These are phyloP conservation scores for Entelurus aequoreus DNA, from an alignment of 2,113 vertebrate genomes.

Conservation along the genomic window DNA sequence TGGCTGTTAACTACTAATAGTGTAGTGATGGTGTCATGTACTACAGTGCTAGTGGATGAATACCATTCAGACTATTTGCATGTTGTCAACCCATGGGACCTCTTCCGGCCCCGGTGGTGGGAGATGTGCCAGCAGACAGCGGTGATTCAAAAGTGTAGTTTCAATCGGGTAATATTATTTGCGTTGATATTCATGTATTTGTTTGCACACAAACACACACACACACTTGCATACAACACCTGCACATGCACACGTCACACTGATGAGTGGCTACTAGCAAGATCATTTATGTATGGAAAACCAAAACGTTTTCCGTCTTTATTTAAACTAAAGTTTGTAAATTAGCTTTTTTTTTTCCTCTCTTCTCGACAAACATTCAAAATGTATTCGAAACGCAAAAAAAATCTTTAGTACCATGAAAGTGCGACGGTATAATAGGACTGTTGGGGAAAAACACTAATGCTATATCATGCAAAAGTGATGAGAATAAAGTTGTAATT, in stretches of 20 bases:
- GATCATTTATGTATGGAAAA: neutral
- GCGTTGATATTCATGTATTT: constrained; percentile 43
- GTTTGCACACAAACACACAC: constrained; percentile 60
- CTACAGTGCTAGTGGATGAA: constrained; percentile 46
- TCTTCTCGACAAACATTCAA: neutral
- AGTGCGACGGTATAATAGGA: neutral
- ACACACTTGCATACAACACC: constrained; percentile 72
- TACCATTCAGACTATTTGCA: constrained; percentile 34
- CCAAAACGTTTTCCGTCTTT: constrained; percentile 51
- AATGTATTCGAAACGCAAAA: neutral
- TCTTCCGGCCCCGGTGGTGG: constrained; percentile 37
- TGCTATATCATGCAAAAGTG: too few relatives aligned
- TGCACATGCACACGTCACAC: constrained; percentile 65
- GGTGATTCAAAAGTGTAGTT: neutral
- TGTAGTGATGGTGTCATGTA: constrained; percentile 42
- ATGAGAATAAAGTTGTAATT: too few relatives aligned
- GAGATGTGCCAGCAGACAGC: constrained; percentile 47
- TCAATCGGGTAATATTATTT: constrained; percentile 34
- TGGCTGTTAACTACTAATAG: constrained; percentile 24
- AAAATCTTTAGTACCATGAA: neutral
- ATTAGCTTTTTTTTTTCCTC: constrained; percentile 6
- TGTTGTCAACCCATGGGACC: constrained; percentile 13
- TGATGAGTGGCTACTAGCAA: constrained; percentile 55
- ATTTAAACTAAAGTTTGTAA: neutral
- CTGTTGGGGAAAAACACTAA: neutral